A percentile compares a stretch with the other conserved stretches of the same genome.
phyloP scores from a whole-genome alignment of 1,140 invertebrate genomes.

The Sitophilus oryzae region DNA sequence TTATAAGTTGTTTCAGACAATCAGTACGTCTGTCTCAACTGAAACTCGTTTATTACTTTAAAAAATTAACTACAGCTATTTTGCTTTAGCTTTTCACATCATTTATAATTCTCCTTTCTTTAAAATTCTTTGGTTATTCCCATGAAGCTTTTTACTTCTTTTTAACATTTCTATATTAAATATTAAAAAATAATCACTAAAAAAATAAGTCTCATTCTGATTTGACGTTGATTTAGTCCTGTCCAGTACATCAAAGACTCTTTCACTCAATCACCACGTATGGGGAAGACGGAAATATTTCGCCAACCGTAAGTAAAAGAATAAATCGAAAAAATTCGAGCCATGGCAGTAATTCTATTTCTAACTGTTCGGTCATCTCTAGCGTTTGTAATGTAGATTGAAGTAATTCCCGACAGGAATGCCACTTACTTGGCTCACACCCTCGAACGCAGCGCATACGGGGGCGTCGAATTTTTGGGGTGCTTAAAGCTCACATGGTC shows the following conservation, averaged over 20 bases:
- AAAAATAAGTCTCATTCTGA: not conserved
- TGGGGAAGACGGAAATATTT: not conserved
- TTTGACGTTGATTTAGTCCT: not conserved
- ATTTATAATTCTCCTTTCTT: too few species aligned
- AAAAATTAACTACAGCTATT: too few species aligned
- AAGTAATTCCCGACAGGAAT: constrained; percentile 31
- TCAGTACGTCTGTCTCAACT: too few species aligned
- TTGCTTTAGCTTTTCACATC: too few species aligned
- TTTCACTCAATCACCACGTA: not conserved
- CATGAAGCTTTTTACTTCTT: too few species aligned
- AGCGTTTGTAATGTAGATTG: constrained; percentile 30
- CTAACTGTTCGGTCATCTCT: constrained; percentile 21
- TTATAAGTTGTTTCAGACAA: too few species aligned
- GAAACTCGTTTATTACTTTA: too few species aligned
- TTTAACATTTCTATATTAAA: too few species aligned
- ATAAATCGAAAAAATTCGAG: not conserved
- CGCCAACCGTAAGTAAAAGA: not conserved
- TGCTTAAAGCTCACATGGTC: constrained; percentile 21
- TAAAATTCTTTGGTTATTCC: too few species aligned
- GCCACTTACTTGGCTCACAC: constrained; percentile 26
- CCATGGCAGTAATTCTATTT: constrained; percentile 22
- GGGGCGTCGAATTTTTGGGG: constrained; percentile 17
- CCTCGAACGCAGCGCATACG: constrained; percentile 12
- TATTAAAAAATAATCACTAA: too few species aligned
- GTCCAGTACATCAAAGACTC: not conserved